Conservation (phyloP, 2,797 vertebrate species). For the Oreochromis grahami region DNA sequence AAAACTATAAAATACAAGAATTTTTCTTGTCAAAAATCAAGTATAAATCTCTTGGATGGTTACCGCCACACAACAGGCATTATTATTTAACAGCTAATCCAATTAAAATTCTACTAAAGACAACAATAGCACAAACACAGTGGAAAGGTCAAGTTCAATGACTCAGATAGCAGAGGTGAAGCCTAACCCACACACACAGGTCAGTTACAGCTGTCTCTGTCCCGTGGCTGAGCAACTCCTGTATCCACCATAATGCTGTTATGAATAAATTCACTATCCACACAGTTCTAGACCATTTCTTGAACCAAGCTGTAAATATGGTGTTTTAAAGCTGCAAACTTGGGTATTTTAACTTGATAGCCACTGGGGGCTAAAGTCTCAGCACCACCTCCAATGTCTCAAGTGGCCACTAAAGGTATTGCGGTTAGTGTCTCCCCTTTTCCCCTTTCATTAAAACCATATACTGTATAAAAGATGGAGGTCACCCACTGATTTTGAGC, state of each 20-base stretch:
- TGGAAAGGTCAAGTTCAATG: not conserved
- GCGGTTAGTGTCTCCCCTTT: not conserved
- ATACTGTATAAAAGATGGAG: not conserved
- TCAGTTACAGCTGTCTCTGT: not conserved
- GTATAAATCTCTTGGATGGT: not conserved
- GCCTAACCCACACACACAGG: not conserved
- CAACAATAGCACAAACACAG: not conserved
- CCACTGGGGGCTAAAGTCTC: not conserved
- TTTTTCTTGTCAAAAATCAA: not conserved
- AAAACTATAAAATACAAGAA: not conserved
- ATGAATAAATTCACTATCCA: not conserved
- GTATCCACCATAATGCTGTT: not conserved
- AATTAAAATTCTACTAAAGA: not conserved
- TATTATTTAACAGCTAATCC: not conserved
- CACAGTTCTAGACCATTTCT: not conserved
- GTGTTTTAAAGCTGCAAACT: not conserved
- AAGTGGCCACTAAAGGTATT: not conserved
- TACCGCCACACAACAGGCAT: not conserved
- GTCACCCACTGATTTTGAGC: not conserved
- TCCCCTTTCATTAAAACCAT: not conserved
- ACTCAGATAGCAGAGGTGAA: not conserved
- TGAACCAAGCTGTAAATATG: not conserved
- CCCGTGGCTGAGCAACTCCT: fast-evolving
- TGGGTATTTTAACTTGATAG: not conserved
- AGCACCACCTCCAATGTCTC: not conserved